phyloP scores from a whole-genome alignment of 2,888 invertebrate genomes.

The Brachylomia viminalis region DNA sequence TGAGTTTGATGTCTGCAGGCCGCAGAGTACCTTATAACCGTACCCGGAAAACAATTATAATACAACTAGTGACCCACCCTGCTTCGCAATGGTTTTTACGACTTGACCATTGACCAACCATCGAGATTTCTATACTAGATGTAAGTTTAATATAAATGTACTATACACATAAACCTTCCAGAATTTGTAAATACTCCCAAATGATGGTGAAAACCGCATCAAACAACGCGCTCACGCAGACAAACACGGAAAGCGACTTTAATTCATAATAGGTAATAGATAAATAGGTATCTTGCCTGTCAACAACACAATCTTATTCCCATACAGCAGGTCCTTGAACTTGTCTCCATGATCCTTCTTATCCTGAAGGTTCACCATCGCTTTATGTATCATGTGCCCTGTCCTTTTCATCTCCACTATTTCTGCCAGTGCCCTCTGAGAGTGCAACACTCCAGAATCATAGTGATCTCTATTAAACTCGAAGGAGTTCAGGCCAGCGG shows the following conservation, averaged over 20 bases:
- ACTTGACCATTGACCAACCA: too few relatives aligned
- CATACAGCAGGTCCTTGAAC: constrained; percentile 83
- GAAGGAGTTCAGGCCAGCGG: constrained; percentile 78
- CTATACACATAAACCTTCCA: background rate
- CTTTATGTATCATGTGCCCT: constrained; percentile 86
- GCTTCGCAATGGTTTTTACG: too few relatives aligned
- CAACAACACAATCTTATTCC: constrained; percentile 86
- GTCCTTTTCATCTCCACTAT: constrained; percentile 89
- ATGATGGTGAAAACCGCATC: too few relatives aligned
- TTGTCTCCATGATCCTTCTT: constrained; percentile 79
- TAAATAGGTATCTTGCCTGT: constrained; percentile 74
- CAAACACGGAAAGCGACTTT: too few relatives aligned
- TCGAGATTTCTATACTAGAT: too few relatives aligned
- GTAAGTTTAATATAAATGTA: too few relatives aligned
- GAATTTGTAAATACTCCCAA: too few relatives aligned
- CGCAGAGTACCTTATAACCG: too few relatives aligned
- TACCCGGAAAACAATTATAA: too few relatives aligned
- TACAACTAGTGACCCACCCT: too few relatives aligned
- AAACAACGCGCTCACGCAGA: background rate
- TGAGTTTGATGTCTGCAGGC: too few relatives aligned
- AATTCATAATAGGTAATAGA: too few relatives aligned
- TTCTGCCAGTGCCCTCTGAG: constrained; percentile 87
- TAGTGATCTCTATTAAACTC: constrained; percentile 76
- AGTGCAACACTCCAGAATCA: constrained; percentile 84
- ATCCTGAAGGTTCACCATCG: constrained; percentile 84